A percentile compares a stretch with the other conserved stretches of the same genome.
phyloP scores from a whole-genome alignment of 35 echinoderm and acorn worm genomes.

The Heliocidaris tuberculata region DNA sequence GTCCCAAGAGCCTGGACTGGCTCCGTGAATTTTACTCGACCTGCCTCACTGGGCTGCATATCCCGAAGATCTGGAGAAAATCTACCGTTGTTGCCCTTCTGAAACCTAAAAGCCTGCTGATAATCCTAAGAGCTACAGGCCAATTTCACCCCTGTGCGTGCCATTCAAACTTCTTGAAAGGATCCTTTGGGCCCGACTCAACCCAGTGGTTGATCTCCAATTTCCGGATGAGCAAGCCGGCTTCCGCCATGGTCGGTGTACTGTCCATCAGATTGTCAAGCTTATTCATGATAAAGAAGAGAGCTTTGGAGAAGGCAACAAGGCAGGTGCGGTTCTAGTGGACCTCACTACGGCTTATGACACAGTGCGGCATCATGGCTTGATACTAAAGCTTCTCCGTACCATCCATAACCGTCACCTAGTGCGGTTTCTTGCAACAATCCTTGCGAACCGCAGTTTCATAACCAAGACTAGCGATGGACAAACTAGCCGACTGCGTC shows the following conservation, averaged over 20 bases:
- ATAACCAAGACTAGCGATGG: constrained; percentile 40
- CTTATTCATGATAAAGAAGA: constrained; percentile 35
- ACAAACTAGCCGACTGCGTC: constrained; percentile 42
- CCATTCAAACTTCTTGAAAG: constrained; percentile 48
- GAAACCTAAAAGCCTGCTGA: too few species aligned
- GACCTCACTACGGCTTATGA: constrained; percentile 50
- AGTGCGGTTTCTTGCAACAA: background rate
- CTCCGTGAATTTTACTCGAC: background rate
- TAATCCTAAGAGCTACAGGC: too few species aligned
- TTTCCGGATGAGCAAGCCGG: constrained; percentile 28
- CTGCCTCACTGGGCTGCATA: background rate
- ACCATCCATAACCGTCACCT: background rate
- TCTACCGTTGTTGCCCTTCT: background rate
- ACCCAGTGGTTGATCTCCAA: constrained; percentile 2
- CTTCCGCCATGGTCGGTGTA: too few species aligned
- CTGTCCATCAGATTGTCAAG: too few species aligned
- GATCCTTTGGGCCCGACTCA: background rate
- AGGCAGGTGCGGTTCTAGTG: constrained; percentile 46
- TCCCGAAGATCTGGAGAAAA: constrained; percentile 59
- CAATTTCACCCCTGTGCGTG: too few species aligned
- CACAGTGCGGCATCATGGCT: constrained; percentile 47
- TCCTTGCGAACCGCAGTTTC: constrained; percentile 38
- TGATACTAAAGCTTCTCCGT: constrained; percentile 39
- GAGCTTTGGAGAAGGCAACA: constrained; percentile 21
- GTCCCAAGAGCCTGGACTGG: constrained; percentile 9